A percentile compares a stretch with the other conserved stretches of the same genome.
Evolutionary conservation across 2,797 vertebrate genomes (phyloP).

Genomic region (Borostomias antarcticus): DNA sequence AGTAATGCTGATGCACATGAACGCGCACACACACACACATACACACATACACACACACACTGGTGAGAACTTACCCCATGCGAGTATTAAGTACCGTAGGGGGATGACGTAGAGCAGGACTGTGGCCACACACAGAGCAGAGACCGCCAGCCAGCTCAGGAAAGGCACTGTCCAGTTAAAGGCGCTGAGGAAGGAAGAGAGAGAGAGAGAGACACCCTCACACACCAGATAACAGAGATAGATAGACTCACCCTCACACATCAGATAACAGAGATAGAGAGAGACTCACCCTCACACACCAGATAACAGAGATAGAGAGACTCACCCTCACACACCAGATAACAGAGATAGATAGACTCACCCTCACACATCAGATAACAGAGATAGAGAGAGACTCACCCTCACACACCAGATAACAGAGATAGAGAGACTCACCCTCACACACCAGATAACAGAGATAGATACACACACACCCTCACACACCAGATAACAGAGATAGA

Average conservation of each 20-base stretch:
- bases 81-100: constrained; percentile 89
- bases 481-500: background rate
- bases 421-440: constrained; percentile 65
- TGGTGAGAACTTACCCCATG: constrained; percentile 87
- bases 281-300: too few relatives aligned
- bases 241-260: too few relatives aligned
- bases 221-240: too few relatives aligned
- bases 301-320: too few relatives aligned
- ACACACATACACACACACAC: background rate
- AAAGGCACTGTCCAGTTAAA: constrained; percentile 96
- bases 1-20: too few relatives aligned
- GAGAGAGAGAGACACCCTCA: background rate
- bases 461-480: constrained; percentile 8
- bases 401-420: background rate
- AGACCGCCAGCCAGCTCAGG: constrained; percentile 89
- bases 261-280: too few relatives aligned
- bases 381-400: constrained; percentile 4
- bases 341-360: too few relatives aligned
- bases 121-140: constrained; percentile 80
- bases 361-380: too few relatives aligned
- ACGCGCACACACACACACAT: background rate
- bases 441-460: too few relatives aligned
- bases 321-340: too few relatives aligned
- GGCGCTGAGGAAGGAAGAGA: constrained; percentile 72
- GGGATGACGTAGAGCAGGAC: constrained; percentile 89